These are phyloP conservation scores for Pemphigus obesinymphae DNA, from an alignment of 1,140 invertebrate genomes.

Conservation along the genomic window DNA sequence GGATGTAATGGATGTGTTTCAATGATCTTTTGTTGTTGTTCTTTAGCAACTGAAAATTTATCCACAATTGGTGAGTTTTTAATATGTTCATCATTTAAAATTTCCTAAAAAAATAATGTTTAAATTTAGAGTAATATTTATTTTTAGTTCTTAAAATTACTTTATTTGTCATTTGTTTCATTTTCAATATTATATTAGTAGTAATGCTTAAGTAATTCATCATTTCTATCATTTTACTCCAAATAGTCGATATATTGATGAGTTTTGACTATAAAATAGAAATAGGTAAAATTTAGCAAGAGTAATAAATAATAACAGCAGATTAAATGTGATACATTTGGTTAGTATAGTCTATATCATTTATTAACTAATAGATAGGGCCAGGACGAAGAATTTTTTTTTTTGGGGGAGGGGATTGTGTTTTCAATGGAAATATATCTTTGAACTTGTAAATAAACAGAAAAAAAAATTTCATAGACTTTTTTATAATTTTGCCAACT, in stretches of 20 bases:
- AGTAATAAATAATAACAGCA: too few species aligned
- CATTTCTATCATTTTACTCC: neutral
- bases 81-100: neutral
- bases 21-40: neutral
- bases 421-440: too few species aligned
- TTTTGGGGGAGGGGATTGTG: too few species aligned
- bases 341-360: too few species aligned
- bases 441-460: too few species aligned
- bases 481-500: too few species aligned
- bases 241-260: neutral
- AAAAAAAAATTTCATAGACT: too few species aligned
- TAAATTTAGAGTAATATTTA: neutral
- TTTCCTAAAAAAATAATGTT: neutral
- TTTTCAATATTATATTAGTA: neutral
- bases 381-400: too few species aligned
- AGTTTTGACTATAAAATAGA: neutral
- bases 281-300: neutral
- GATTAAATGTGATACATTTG: too few species aligned
- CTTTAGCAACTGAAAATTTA: neutral
- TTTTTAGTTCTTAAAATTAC: neutral
- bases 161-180: neutral
- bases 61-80: neutral
- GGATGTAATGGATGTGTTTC: neutral
- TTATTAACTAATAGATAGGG: too few species aligned
- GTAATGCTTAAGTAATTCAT: constrained; percentile 3